Conservation (phyloP, 2,888 invertebrate genomes). For the Smittia sp. region DNA sequence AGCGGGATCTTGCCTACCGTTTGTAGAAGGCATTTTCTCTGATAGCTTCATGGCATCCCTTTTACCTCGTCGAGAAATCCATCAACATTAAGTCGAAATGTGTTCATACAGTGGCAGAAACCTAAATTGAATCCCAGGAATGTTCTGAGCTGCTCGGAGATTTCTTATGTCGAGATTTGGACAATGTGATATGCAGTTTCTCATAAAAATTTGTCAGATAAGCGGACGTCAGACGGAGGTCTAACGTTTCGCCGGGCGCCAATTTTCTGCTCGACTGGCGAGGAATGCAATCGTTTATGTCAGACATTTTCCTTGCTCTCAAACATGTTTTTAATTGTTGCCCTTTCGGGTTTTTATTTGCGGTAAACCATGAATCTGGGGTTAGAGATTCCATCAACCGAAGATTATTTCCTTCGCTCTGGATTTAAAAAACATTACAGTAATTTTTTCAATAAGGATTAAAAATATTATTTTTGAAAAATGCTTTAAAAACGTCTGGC, state of each 20-base stretch:
- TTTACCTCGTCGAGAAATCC: not conserved
- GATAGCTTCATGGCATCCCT: not conserved
- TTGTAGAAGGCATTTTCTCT: not conserved
- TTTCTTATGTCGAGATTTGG: not conserved
- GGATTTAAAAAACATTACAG: constrained; percentile 38
- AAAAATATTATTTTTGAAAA: constrained; percentile 10
- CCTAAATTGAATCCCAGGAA: not conserved
- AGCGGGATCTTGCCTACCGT: constrained; percentile 37
- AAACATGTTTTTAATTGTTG: constrained; percentile 13
- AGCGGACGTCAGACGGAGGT: not conserved
- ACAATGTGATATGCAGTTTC: not conserved
- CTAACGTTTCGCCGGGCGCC: constrained; percentile 20
- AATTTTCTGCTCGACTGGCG: constrained; percentile 17
- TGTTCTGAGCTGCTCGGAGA: not conserved
- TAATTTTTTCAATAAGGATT: constrained; percentile 38
- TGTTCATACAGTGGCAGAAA: constrained; percentile 4
- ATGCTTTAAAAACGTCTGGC: not conserved
- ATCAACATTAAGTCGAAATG: constrained; percentile 3
- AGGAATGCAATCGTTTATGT: not conserved
- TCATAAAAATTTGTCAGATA: constrained; percentile 28
- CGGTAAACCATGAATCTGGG: constrained; percentile 7
- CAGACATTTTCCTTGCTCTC: not conserved
- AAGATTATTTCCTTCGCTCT: not conserved
- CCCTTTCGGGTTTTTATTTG: constrained; percentile 11
- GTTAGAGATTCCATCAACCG: not conserved